phyloP scores from a whole-genome alignment of 2,888 invertebrate species.

The Acanthosepion lycidas region DNA sequence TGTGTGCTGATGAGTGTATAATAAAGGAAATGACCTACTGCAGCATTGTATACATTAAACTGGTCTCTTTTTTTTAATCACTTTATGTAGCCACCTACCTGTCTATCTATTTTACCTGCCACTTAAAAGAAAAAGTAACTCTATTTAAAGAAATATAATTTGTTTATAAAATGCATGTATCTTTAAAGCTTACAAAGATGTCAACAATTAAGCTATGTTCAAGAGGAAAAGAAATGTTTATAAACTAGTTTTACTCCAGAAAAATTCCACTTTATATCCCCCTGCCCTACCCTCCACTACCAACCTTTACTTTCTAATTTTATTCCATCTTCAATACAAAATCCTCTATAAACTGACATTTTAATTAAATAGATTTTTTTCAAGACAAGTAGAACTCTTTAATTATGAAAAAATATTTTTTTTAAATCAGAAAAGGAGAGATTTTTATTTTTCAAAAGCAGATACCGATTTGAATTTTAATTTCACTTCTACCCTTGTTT shows the following conservation, averaged over 20 bases:
- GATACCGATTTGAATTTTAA: not conserved
- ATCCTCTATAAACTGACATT: not conserved
- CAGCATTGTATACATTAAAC: constrained; percentile 20
- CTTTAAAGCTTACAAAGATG: not conserved
- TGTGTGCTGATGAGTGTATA: not conserved
- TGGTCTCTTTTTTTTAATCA: not conserved
- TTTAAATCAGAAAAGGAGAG: not conserved
- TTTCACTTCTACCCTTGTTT: not conserved
- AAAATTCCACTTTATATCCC: not conserved
- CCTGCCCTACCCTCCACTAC: not conserved
- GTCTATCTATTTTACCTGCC: not conserved
- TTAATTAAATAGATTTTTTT: not conserved
- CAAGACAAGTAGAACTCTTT: not conserved
- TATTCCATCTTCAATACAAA: not conserved
- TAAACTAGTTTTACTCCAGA: not conserved
- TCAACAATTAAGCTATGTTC: not conserved
- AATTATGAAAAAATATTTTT: not conserved
- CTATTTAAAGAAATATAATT: not conserved
- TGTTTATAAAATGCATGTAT: not conserved
- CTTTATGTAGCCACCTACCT: constrained; percentile 33
- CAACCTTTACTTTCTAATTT: not conserved
- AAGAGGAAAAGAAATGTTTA: not conserved
- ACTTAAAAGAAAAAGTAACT: not conserved
- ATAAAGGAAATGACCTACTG: not conserved
- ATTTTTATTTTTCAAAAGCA: not conserved